These are phyloP conservation scores for Stenchaetothrips biformis DNA, from an alignment of 2,888 invertebrate species.

Conservation along the genomic window DNA sequence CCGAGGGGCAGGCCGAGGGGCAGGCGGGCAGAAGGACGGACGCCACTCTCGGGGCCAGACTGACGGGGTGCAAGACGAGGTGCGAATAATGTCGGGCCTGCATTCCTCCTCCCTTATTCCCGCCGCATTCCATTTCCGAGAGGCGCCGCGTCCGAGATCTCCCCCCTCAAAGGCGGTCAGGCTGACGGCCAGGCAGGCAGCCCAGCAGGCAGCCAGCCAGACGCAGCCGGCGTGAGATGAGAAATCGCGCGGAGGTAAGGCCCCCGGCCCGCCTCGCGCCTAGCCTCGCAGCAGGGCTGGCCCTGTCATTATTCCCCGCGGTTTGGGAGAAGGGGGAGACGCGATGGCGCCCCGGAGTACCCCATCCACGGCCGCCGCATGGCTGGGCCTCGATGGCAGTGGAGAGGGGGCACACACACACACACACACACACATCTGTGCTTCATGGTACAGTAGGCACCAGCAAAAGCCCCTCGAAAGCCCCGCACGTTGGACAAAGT, in stretches of 20 bases:
- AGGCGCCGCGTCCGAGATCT: not conserved
- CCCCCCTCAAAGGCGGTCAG: not conserved
- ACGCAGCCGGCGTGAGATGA: no score
- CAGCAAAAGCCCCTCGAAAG: not conserved
- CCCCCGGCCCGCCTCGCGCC: no score
- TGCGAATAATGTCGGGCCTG: not conserved
- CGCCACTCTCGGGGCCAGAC: not conserved
- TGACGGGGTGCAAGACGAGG: not conserved
- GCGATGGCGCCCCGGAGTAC: no score
- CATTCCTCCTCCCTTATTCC: not conserved
- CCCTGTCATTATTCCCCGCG: no score
- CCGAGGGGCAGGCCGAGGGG: no score
- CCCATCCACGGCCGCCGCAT: no score
- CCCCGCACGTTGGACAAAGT: not conserved
- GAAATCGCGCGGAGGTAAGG: no score
- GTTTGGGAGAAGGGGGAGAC: no score
- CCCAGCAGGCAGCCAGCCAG: no score
- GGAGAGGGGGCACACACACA: no score
- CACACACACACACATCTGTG: not conserved
- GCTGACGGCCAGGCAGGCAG: not conserved
- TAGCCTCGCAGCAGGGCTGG: no score
- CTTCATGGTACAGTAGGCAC: not conserved
- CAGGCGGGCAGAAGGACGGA: not conserved
- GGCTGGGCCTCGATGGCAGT: no score
- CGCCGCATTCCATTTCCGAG: not conserved